Conservation (phyloP, 2,888 invertebrate species). For the Ectemnius cavifrons region DNA sequence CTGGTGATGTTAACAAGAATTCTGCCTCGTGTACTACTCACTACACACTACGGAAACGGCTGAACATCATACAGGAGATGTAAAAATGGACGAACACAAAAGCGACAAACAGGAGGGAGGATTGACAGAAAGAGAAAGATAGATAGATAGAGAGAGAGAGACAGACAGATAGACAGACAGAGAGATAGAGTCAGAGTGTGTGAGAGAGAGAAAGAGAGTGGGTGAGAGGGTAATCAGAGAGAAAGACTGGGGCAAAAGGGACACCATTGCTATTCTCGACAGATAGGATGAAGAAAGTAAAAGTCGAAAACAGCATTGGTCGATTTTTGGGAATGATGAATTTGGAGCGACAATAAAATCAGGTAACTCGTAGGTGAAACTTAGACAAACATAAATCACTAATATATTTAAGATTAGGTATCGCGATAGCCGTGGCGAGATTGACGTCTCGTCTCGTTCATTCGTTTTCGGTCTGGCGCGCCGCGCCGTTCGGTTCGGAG, state of each 20-base stretch:
- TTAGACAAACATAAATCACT: slow-evolving; percentile 20
- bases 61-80: slow-evolving; percentile 64
- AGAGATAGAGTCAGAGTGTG: background rate
- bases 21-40: slow-evolving; percentile 75
- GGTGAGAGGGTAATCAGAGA: background rate
- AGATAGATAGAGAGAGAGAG: slow-evolving; percentile 27
- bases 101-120: slow-evolving; percentile 71
- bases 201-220: background rate
- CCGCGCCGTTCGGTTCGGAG: background rate
- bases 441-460: slow-evolving; percentile 21
- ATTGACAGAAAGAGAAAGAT: slow-evolving; percentile 6
- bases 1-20: slow-evolving; percentile 76
- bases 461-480: background rate
- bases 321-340: no score
- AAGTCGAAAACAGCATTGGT: slow-evolving; percentile 25
- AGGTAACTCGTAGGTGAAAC: background rate
- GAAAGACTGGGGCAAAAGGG: background rate
- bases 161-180: background rate
- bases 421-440: slow-evolving; percentile 39
- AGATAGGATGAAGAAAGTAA: background rate
- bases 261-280: background rate
- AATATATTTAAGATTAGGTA: slow-evolving; percentile 38
- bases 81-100: slow-evolving; percentile 74
- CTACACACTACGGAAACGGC: slow-evolving; percentile 76
- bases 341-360: slow-evolving; percentile 13